Conservation (phyloP, 2,888 invertebrate genomes). For the Sthenelais limicola region DNA sequence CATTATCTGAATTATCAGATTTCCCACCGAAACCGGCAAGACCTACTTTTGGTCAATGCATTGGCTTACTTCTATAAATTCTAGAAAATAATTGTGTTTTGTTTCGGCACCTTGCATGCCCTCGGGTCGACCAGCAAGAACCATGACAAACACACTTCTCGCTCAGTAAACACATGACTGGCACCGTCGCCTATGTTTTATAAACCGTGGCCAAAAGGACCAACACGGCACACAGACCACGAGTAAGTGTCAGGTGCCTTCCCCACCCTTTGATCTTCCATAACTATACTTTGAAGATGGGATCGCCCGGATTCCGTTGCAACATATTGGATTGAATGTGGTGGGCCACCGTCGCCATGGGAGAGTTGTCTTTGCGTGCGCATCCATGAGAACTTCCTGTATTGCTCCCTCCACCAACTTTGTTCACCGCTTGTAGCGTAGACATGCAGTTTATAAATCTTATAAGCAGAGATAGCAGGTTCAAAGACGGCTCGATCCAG, state of each 20-base stretch:
- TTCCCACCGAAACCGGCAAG: no score
- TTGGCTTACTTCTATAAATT: no score
- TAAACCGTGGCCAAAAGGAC: no score
- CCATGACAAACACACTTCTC: no score
- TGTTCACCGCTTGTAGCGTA: slow-evolving; percentile 28
- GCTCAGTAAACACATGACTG: no score
- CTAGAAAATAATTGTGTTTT: no score
- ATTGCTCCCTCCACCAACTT: slow-evolving; percentile 7
- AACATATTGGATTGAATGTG: neutral
- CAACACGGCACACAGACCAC: no score
- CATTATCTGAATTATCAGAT: no score
- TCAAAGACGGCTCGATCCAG: slow-evolving; percentile 25
- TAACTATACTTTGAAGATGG: slow-evolving; percentile 4
- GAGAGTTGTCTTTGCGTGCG: neutral
- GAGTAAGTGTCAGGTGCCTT: slow-evolving; percentile 13
- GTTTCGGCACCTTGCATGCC: no score
- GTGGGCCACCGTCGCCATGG: neutral
- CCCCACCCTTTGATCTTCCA: neutral
- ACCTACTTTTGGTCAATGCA: no score
- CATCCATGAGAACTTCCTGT: neutral
- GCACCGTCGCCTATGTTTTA: no score
- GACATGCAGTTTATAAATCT: slow-evolving; percentile 18
- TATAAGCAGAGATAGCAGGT: slow-evolving; percentile 33
- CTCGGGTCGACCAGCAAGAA: no score
- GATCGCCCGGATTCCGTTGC: neutral